Conservation (phyloP, 2,113 vertebrate genomes). For the Gallinago media region DNA sequence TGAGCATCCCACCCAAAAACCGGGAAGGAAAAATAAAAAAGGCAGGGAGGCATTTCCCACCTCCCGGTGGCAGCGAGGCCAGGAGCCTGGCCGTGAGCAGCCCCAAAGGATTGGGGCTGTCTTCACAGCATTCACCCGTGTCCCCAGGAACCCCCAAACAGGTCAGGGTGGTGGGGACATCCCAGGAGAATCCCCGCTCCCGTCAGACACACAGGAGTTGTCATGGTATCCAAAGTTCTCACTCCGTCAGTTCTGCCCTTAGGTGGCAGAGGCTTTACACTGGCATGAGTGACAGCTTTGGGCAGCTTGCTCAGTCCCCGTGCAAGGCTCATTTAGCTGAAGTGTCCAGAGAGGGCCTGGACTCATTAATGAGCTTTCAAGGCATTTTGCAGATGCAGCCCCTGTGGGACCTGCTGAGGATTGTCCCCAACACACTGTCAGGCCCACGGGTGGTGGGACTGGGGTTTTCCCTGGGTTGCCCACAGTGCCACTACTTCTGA, state of each 20-base stretch:
- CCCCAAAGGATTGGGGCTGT: background rate
- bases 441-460: accelerated
- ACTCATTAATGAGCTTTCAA: background rate
- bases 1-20: background rate
- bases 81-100: background rate
- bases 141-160: background rate
- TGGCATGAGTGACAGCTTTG: background rate
- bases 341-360: background rate
- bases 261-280: background rate
- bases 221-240: background rate
- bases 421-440: background rate
- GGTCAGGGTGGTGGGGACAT: accelerated
- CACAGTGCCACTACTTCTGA: background rate
- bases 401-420: background rate
- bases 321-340: background rate
- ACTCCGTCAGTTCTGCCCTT: background rate
- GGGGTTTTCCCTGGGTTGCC: background rate
- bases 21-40: background rate
- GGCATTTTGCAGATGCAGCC: background rate
- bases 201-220: background rate
- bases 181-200: background rate
- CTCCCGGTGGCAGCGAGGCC: background rate
- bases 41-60: background rate
- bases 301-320: background rate
- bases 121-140: background rate